These are phyloP conservation scores for Sciaenops ocellatus DNA, from an alignment of 2,797 vertebrate species.

Conservation along the genomic window DNA sequence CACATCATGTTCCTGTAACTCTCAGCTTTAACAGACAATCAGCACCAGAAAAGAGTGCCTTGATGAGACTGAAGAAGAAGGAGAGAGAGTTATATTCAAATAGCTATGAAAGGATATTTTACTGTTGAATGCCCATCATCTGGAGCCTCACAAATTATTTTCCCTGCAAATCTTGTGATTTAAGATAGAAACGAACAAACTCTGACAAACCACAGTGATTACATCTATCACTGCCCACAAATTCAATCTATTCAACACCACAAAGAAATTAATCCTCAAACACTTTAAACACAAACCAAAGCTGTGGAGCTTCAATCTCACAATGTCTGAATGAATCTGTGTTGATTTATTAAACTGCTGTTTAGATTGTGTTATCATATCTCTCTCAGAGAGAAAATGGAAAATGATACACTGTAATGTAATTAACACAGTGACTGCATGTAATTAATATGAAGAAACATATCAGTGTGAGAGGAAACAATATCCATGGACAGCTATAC, in stretches of 20 bases:
- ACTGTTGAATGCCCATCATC: background rate
- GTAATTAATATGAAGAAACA: background rate
- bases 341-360: background rate
- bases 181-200: conserved; percentile 1
- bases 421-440: background rate
- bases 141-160: background rate
- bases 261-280: conserved; percentile 21
- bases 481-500: background rate
- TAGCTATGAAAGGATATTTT: background rate
- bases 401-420: background rate
- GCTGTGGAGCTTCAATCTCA: background rate
- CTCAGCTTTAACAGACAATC: background rate
- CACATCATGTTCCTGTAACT: background rate
- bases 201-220: conserved; percentile 16
- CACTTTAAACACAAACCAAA: background rate
- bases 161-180: background rate
- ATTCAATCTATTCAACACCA: background rate
- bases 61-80: conserved; percentile 2
- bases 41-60: background rate
- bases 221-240: background rate
- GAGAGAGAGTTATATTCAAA: background rate
- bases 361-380: background rate
- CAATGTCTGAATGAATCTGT: background rate
- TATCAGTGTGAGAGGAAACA: background rate
- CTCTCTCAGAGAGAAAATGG: background rate